A percentile compares a stretch with the other conserved stretches of the same genome.
Conservation (phyloP, 1,140 invertebrate genomes). For the Penaeus indicus region DNA sequence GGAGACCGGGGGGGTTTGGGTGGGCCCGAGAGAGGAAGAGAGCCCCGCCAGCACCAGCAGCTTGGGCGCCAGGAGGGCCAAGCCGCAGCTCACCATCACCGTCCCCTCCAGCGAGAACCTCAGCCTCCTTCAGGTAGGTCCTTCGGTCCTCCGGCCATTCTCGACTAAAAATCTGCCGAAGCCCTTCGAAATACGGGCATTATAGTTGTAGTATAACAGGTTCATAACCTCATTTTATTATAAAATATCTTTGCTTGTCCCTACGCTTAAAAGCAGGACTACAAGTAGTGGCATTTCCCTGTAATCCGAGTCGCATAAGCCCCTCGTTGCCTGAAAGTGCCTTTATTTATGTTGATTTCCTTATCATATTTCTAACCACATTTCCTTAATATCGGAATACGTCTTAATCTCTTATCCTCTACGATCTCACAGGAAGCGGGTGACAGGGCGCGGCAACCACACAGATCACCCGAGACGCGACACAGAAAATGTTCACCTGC, state of each 20-base stretch:
- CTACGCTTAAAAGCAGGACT: no score
- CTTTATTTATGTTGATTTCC: constrained; percentile 7
- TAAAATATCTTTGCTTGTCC: no score
- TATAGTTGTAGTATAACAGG: no score
- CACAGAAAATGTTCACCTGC: constrained; percentile 42
- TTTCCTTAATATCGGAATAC: background rate
- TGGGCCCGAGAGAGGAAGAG: constrained; percentile 44
- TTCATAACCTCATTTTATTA: no score
- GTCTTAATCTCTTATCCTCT: background rate
- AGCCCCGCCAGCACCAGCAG: background rate
- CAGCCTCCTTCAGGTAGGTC: constrained; percentile 24
- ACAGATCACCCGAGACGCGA: constrained; percentile 33
- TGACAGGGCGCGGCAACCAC: constrained; percentile 14
- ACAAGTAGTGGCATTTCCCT: no score
- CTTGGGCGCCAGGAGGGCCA: constrained; percentile 38
- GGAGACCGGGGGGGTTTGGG: constrained; percentile 48
- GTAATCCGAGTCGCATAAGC: no score
- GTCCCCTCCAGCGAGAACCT: constrained; percentile 56
- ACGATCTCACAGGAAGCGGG: background rate
- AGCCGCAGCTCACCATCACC: constrained; percentile 56
- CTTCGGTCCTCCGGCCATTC: no score
- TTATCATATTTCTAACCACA: background rate
- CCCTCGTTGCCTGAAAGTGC: background rate
- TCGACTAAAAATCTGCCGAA: background rate
- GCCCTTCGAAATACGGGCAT: background rate